Conservation (phyloP, 53 echinoderm and acorn worm genomes). For the Patiria pectinifera region DNA sequence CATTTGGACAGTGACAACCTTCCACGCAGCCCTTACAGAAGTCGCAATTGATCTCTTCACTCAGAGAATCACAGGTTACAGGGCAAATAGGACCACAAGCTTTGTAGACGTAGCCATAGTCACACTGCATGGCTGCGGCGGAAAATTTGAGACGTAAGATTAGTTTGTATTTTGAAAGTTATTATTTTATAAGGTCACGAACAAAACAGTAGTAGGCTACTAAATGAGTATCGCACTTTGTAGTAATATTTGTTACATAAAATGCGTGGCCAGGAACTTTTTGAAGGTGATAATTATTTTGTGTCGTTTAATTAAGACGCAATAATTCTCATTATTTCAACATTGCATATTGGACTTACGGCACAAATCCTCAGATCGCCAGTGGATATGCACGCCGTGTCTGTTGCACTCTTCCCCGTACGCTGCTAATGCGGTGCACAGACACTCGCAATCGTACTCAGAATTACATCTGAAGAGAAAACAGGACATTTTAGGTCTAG, state of each 20-base stretch:
- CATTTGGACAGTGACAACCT: conserved; percentile 48
- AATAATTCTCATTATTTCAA: not conserved
- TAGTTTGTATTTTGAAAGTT: not conserved
- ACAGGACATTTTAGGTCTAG: too few species aligned
- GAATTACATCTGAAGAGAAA: conserved; percentile 18
- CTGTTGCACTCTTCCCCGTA: conserved; percentile 63
- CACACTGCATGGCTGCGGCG: conserved; percentile 49
- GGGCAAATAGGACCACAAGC: conserved; percentile 48
- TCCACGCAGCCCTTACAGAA: conserved; percentile 60
- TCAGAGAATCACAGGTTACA: conserved; percentile 38
- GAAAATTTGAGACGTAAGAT: not conserved
- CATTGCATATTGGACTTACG: conserved; percentile 13
- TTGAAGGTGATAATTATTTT: too few species aligned
- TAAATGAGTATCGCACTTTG: too few species aligned
- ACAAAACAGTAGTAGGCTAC: not conserved
- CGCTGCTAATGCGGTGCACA: conserved; percentile 58
- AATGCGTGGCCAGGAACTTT: too few species aligned
- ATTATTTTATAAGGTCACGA: not conserved
- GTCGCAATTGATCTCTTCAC: conserved; percentile 5
- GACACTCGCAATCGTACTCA: conserved; percentile 54
- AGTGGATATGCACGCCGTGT: conserved; percentile 48
- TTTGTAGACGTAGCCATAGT: conserved; percentile 52
- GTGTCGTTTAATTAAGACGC: not conserved
- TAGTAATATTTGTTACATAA: too few species aligned
- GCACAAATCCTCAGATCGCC: conserved; percentile 61